These are phyloP conservation scores for Balaeniceps rex DNA, from an alignment of 2,113 vertebrate species.

Conservation along the genomic window DNA sequence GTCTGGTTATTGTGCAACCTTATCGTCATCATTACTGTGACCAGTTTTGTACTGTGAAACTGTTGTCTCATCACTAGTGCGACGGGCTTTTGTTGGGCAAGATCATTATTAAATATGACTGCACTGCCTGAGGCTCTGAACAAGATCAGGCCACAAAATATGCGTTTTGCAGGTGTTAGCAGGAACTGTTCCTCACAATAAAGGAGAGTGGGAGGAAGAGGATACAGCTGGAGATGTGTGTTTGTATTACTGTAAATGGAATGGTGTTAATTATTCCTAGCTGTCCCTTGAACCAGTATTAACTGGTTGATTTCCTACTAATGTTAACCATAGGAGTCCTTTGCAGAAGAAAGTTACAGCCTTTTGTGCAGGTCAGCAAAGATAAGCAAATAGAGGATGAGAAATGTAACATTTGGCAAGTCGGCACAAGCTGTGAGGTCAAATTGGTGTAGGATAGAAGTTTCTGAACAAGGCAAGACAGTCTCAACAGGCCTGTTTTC, in stretches of 20 bases:
- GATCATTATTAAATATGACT: neutral
- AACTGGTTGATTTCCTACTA: neutral
- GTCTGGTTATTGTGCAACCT: neutral
- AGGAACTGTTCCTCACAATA: neutral
- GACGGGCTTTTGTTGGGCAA: slow-evolving; percentile 16
- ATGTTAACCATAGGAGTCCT: neutral
- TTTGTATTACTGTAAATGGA: neutral
- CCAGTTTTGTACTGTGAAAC: neutral
- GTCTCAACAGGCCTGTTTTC: neutral
- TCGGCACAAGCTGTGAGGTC: neutral
- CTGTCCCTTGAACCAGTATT: neutral
- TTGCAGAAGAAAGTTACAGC: neutral
- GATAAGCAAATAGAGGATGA: neutral
- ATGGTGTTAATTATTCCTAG: neutral
- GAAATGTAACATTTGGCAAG: neutral
- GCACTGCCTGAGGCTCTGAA: neutral
- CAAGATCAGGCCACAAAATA: neutral
- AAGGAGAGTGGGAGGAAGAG: neutral
- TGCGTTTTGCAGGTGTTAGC: neutral
- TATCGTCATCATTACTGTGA: neutral
- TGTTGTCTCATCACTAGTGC: slow-evolving; percentile 2
- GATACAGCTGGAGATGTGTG: neutral
- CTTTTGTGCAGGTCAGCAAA: neutral
- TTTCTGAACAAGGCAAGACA: neutral
- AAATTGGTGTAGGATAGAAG: neutral